Base-by-base conservation (phyloP, 1,140 invertebrate genomes). In the Platyscapa corneri region DNA sequence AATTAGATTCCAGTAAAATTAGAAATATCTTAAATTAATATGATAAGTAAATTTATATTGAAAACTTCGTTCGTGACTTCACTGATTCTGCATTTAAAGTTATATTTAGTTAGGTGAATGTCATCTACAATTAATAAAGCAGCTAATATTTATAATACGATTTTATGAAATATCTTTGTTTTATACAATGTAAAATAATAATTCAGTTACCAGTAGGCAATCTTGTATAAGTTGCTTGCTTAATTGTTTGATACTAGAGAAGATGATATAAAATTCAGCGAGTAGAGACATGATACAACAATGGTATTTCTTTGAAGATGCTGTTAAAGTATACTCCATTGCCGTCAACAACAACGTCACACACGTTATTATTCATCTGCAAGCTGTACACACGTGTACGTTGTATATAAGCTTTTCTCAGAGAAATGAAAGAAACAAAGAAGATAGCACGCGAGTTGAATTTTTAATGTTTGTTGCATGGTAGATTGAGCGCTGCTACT, bases 361-460 rank as follows among this genome's bases (percentile, higher is more conserved):
- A 88, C 84, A 90, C 90, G 91, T 92, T 82, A 89, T 91, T 91
- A 90, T 86, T 89, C 87, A 87, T 85, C 86, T 49, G 86, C 65
- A 85, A 89, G 87, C 85, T 84, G 86, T 65, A 87, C 72, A 85
- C 76, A 82, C 37, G 86, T 86, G 77, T 56, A 37, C 74, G 10
- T 23, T 72, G 20, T 39, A 72, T 27, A 39, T n/a, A 74, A 6
- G 27, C 42, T 74, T 1, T n/a, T 74, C 37, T 42, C 37, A 89
- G 87, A 89, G 89, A 89, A 87, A 87, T 75, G 80, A 88, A 86
- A 86, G 85, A 78, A 67, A 67, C 32, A 32, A 30, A 20, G 56
- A 74, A 53, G 20, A 39, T 20, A 72, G 20, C 53, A 85, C 86
- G 83, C 67, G 65, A 18, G 67, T 80, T 27, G 65, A 7, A 46